phyloP scores from a whole-genome alignment of 2,888 invertebrate species.

The Lithophane semibrunnea region DNA sequence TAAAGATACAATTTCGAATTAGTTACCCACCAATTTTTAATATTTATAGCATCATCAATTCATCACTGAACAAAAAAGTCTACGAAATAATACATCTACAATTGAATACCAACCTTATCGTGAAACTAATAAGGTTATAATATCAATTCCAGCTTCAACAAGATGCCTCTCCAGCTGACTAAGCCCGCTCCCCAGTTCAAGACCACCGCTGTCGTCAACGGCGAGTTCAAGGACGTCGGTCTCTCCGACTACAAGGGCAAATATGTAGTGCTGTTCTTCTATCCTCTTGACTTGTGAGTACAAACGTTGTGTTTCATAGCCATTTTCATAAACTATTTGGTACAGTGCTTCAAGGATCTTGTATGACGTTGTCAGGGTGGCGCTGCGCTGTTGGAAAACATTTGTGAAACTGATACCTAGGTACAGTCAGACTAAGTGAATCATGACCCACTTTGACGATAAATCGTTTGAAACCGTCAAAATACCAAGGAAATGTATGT shows the following conservation, averaged over 20 bases:
- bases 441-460: too few species aligned
- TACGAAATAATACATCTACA: background rate
- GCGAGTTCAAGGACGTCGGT: slow-evolving; percentile 95
- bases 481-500: too few species aligned
- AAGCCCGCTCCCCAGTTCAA: slow-evolving; percentile 95
- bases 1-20: background rate
- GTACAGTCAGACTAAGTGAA: too few species aligned
- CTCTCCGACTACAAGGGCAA: slow-evolving; percentile 95
- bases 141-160: slow-evolving; percentile 84
- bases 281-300: slow-evolving; percentile 96
- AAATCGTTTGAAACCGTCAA: too few species aligned
- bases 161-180: slow-evolving; percentile 91
- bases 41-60: too few species aligned
- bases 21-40: background rate
- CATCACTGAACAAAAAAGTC: background rate
- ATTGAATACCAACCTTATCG: slow-evolving; percentile 27
- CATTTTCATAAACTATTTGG: background rate
- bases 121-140: slow-evolving; percentile 26
- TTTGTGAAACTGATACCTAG: background rate
- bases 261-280: slow-evolving; percentile 98
- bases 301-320: background rate
- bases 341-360: background rate
- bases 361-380: background rate
- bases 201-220: slow-evolving; percentile 95
- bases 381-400: background rate